Base-by-base conservation (phyloP, 2,797 vertebrate genomes). In the Semotilus atromaculatus region DNA sequence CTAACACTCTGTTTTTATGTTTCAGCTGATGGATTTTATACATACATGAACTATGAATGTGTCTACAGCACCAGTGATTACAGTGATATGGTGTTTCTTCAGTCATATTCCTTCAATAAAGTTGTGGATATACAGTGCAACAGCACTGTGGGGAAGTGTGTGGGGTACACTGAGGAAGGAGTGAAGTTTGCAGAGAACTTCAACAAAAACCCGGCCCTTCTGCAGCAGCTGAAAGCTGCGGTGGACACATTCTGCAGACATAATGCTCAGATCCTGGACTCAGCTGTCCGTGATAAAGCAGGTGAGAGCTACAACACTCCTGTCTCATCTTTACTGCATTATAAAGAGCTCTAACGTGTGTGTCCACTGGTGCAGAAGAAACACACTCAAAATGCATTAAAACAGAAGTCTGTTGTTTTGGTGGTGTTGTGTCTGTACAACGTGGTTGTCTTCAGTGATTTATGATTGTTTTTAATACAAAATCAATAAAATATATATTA, bases 61-160 rank as follows among this genome's bases (percentile, higher is more conserved):
- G 79, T 80, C 66, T 84, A 71, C 26, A 90, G 3, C 6, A 5
- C 34, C 29, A 38, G 31, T 5, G 66, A 81, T 31, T 80, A 71
- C 36, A 72, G 72, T 13, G 89, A 90, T 29, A 1, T 10, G 1
- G n/a, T 87, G 43, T 89, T 66, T 64, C 58, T 90, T 48, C 34
- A 7, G 0, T 81, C 91, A 26, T 0, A 82, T 14, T 88, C 71
- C 83, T 86, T 89, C 1, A 91, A 92, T 51, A 91, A 91, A 76
- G 1, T 43, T 7, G 8, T 92, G 31, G 0, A 62, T 1, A 0
- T 0, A 0, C 62, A 89, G 58, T 93, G 43, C 80, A 94, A 91
- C 91, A 92, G 91, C 92, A 91, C 91, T 26, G 7, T 78, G 43
- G 90, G 88, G 68, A 87, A 88, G 29, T 89, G 0, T 71, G 80